Conservation (phyloP, 2,113 vertebrate genomes). For the Mionectes macconnelli region DNA sequence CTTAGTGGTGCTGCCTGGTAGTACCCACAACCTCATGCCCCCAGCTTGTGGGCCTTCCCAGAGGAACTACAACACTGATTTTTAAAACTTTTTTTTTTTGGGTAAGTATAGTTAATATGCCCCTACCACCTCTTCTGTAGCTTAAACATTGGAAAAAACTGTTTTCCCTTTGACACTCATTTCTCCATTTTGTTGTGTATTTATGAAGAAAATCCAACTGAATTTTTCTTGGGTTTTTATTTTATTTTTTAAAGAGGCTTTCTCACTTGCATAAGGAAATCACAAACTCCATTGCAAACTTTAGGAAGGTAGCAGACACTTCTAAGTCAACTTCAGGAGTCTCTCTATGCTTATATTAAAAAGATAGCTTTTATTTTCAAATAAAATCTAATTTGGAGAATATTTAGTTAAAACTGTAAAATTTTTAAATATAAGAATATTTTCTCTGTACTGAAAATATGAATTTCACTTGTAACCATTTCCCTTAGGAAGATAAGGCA, state of each 20-base stretch:
- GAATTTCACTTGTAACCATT: background rate
- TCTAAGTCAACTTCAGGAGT: background rate
- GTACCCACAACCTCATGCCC: background rate
- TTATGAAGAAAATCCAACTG: background rate
- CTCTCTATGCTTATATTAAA: background rate
- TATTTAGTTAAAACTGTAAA: background rate
- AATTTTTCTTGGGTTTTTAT: background rate
- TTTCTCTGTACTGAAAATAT: background rate
- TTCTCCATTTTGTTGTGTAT: background rate
- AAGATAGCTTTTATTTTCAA: background rate
- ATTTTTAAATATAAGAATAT: background rate
- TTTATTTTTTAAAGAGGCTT: accelerated
- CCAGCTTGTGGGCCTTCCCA: background rate
- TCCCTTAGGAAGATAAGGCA: background rate
- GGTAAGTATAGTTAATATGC: background rate
- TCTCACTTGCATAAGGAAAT: background rate
- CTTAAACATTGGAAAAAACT: background rate
- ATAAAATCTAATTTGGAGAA: background rate
- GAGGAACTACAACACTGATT: accelerated
- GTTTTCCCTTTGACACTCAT: background rate
- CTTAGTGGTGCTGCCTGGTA: background rate
- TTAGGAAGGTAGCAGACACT: background rate
- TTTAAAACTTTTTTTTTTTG: background rate
- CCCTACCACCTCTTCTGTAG: background rate
- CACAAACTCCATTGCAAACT: background rate